Percentiles rank a stretch among this genome's conserved stretches.
These are phyloP conservation scores for Bursaphelenchus okinawaensis DNA, from an alignment of 2,888 invertebrate genomes.

Conservation along the genomic window DNA sequence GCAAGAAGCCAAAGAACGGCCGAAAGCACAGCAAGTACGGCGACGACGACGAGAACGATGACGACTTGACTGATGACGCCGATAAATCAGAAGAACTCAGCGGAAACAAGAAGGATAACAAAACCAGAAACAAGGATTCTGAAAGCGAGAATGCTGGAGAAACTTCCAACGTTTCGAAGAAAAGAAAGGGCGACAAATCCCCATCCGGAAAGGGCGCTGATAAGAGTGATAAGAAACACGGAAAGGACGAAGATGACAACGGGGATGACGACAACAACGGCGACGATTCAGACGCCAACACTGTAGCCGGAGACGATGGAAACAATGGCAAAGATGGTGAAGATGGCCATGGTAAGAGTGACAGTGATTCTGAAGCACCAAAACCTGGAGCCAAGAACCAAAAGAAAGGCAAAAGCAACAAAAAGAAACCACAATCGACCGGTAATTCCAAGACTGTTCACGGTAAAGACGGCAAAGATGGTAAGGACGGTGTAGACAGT, in stretches of 20 bases:
- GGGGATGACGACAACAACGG: background rate
- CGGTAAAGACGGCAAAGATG: background rate
- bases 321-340: background rate
- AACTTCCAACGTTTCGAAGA: too few species aligned
- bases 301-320: background rate
- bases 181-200: background rate
- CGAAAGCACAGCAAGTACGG: background rate
- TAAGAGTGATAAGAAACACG: background rate
- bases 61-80: background rate
- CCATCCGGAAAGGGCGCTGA: conserved; percentile 3
- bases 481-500: background rate
- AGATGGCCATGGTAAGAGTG: background rate
- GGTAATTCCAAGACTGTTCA: too few species aligned
- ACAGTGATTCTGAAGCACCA: background rate
- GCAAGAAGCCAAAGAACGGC: background rate
- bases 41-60: conserved; percentile 55
- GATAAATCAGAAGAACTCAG: background rate
- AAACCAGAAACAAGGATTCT: too few species aligned
- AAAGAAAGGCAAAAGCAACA: background rate
- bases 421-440: too few species aligned
- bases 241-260: background rate
- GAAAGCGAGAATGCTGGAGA: too few species aligned
- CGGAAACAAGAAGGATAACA: background rate
- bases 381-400: background rate
- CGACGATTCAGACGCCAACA: background rate